These are phyloP conservation scores for Alviniconcha marisindica DNA, from an alignment of 1,140 invertebrate genomes.

Conservation along the genomic window DNA sequence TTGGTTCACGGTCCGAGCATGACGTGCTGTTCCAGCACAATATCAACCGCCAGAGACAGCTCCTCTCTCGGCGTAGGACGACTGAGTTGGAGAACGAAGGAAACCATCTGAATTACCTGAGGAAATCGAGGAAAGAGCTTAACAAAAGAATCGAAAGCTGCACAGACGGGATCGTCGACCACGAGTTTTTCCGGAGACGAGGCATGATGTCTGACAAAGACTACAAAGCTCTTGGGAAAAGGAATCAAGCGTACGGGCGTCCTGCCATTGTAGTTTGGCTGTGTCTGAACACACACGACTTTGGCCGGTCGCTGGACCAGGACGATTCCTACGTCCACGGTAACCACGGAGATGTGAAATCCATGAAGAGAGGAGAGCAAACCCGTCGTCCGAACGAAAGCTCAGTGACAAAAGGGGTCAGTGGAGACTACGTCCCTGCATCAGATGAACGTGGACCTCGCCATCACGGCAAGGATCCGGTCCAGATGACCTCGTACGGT, in stretches of 20 bases:
- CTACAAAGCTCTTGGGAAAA: not conserved
- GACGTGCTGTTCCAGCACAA: constrained; percentile 36
- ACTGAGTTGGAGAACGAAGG: constrained; percentile 31
- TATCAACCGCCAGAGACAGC: constrained; percentile 34
- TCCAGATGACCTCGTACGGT: constrained; percentile 13
- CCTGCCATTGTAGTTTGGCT: not conserved
- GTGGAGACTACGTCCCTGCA: too few species aligned
- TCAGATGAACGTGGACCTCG: too few species aligned
- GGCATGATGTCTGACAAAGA: not conserved
- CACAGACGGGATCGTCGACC: not conserved
- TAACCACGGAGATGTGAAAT: too few species aligned
- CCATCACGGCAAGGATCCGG: too few species aligned
- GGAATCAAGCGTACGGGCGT: not conserved
- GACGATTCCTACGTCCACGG: not conserved
- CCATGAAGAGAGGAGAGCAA: too few species aligned
- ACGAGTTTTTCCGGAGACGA: not conserved
- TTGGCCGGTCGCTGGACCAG: constrained; percentile 4
- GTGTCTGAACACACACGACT: not conserved
- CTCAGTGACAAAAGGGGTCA: not conserved
- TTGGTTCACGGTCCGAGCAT: constrained; percentile 43
- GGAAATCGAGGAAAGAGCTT: constrained; percentile 3
- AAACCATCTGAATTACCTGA: not conserved
- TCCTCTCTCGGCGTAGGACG: not conserved
- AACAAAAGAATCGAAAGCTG: not conserved
- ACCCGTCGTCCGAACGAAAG: not conserved